Evolutionary conservation across 2,888 invertebrate genomes (phyloP), one percentile per base, ranked within the genome.

Genomic region (Lasioglossum villosulum): DNA sequence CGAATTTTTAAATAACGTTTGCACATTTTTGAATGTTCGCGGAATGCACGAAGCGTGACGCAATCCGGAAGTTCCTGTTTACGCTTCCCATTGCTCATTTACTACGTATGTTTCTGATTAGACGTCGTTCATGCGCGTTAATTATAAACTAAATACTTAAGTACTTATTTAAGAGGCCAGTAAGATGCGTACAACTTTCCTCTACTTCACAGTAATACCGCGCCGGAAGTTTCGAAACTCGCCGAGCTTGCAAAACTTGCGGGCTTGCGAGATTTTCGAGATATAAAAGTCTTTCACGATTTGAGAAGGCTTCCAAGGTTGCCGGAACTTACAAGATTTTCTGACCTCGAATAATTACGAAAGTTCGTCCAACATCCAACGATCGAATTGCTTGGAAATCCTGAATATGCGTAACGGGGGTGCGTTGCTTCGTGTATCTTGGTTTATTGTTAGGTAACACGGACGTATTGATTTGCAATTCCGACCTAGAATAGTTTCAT

Each of bases 341-440:
- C 39, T 70, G 70, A 70, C 70, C 39, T 39, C 70, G n/a, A 70
- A 70, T 70, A 70, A 70, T 70, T 70, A n/a, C 12, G n/a, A n/a
- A 39, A 39, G 39, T 39, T 10, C 14, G 14, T 39, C 37, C n/a
- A 39, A 39, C 12, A 23, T 68, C 5, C 5, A 23, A 6, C 5
- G 70, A 70, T 70, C n/a, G 70, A 70, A 39, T 70, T 39, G 6
- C 23, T 45, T 45, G 70, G 16, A 12, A n/a, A n/a, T 6, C 39
- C 5, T n/a, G 39, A n/a, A 39, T 39, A 12, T n/a, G 12, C n/a
- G 12, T n/a, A 10, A n/a, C 6, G 23, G 1, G 23, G 48, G 23
- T 10, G 30, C 8, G 66, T 30, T 16, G 19, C 19, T 34, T 10
- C 66, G 3, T 34, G 34, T 23, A 5, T 0, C 34, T 19, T 1